Evolutionary conservation across 2,113 vertebrate species (phyloP).

Genomic region (Heptranchias perlo): DNA sequence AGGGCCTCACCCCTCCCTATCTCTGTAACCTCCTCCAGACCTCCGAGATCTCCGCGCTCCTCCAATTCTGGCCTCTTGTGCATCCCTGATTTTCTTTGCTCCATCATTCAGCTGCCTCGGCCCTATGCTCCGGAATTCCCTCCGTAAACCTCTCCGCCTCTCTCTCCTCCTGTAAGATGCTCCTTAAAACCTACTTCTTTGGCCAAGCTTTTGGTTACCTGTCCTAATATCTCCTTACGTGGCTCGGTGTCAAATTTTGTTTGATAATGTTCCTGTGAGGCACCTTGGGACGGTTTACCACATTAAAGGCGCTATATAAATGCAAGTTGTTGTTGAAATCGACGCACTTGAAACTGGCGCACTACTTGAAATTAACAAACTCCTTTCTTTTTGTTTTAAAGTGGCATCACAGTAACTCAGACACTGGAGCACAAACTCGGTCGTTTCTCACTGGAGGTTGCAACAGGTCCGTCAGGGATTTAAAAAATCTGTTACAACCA

Average conservation of each 20-base stretch:
- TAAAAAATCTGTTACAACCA: no score
- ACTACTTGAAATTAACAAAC: neutral
- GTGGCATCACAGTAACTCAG: neutral
- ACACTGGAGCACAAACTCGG: neutral
- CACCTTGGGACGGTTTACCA: neutral
- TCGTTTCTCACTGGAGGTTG: no score
- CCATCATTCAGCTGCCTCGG: neutral
- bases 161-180: neutral
- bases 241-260: no score
- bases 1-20: neutral
- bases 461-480: no score
- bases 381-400: no score
- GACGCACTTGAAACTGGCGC: neutral
- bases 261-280: neutral
- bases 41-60: neutral
- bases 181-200: neutral
- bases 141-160: neutral
- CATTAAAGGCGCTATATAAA: no score
- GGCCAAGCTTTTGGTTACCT: neutral
- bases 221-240: no score
- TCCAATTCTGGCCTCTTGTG: neutral
- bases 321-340: no score
- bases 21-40: neutral
- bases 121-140: no score
- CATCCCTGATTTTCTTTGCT: neutral